phyloP scores from a whole-genome alignment of 2,888 invertebrate genomes.

The Cheilosia scutellata region DNA sequence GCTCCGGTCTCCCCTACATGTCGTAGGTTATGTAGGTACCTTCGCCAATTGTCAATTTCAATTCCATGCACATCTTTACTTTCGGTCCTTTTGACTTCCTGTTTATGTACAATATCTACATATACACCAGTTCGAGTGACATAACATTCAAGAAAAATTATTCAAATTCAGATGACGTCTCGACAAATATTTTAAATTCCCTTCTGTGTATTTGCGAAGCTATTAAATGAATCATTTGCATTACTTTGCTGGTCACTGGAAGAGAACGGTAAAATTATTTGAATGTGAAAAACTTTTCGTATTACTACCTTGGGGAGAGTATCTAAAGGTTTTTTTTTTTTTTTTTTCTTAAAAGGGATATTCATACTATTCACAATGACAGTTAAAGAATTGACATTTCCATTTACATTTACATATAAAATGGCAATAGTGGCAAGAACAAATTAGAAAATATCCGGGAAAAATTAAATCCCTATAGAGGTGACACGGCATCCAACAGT shows the following conservation, averaged over 20 bases:
- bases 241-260: conserved; percentile 40
- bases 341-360: conserved; percentile 19
- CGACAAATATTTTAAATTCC: conserved; percentile 13
- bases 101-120: too few relatives aligned
- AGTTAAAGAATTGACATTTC: conserved; percentile 50
- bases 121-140: not conserved
- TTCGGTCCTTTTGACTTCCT: too few relatives aligned
- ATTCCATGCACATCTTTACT: not conserved
- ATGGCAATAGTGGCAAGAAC: too few relatives aligned
- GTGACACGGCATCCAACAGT: not conserved
- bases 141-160: conserved; percentile 4
- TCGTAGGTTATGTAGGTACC: not conserved
- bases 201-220: conserved; percentile 28
- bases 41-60: conserved; percentile 24
- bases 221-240: conserved; percentile 43
- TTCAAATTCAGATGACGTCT: conserved; percentile 4
- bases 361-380: conserved; percentile 22
- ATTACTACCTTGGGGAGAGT: conserved; percentile 13
- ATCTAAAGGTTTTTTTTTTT: conserved; percentile 14
- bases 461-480: not conserved
- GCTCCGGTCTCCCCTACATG: too few relatives aligned
- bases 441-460: conserved; percentile 13
- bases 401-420: conserved; percentile 33
- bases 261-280: conserved; percentile 25
- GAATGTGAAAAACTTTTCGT: conserved; percentile 13